A percentile compares a stretch with the other conserved stretches of the same genome.
These are phyloP conservation scores for Agrochola macilenta DNA, from an alignment of 2,888 invertebrate genomes.

Conservation along the genomic window DNA sequence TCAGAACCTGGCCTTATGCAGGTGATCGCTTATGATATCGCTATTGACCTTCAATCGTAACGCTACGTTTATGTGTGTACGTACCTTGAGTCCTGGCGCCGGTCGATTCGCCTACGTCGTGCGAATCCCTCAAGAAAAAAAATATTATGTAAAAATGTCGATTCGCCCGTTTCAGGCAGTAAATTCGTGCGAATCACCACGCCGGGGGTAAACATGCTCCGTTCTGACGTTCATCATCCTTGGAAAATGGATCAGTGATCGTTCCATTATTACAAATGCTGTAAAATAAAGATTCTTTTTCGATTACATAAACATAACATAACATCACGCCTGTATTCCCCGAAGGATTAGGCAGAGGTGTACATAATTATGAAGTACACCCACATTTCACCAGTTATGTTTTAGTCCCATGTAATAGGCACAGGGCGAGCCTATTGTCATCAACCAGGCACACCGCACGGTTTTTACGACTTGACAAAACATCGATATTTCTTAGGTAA, in stretches of 20 bases:
- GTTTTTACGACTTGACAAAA: too few relatives aligned
- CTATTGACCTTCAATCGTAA: constrained; percentile 22
- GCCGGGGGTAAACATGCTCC: neutral
- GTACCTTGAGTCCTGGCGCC: constrained; percentile 2
- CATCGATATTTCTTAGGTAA: too few relatives aligned
- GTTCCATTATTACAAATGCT: neutral
- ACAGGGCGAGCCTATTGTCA: neutral
- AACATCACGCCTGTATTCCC: neutral
- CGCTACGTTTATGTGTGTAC: neutral
- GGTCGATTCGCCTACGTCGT: too few relatives aligned
- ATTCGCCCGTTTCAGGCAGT: too few relatives aligned
- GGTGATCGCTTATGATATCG: constrained; percentile 40
- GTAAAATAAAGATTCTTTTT: neutral
- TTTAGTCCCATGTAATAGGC: neutral
- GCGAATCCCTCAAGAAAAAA: too few relatives aligned
- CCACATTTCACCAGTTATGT: neutral
- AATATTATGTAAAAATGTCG: too few relatives aligned
- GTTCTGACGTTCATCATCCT: neutral
- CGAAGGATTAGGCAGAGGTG: neutral
- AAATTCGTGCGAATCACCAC: too few relatives aligned
- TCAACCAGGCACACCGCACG: too few relatives aligned
- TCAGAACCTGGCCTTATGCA: constrained; percentile 34
- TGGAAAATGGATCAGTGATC: neutral
- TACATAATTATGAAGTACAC: neutral
- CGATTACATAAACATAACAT: neutral